Evolutionary conservation across 1,140 invertebrate species (phyloP).

Genomic region (Aporrectodea caliginosa): DNA sequence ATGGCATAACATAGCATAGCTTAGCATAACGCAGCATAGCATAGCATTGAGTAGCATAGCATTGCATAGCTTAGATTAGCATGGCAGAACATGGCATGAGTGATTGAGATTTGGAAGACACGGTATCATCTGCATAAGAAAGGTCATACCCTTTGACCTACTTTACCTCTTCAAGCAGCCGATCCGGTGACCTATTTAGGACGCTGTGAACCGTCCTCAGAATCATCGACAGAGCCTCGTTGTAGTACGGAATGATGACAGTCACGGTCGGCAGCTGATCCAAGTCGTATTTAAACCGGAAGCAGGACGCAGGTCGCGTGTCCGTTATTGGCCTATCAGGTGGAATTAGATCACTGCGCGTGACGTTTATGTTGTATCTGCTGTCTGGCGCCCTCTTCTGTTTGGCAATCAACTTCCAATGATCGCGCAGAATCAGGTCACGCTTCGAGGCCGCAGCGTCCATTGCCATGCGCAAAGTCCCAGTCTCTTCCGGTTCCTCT

Average conservation of each 20-base stretch:
- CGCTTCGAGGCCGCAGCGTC: background rate
- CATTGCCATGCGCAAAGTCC: constrained; percentile 9
- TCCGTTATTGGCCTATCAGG: constrained; percentile 74
- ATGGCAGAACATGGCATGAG: too few relatives aligned
- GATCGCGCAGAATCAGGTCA: background rate
- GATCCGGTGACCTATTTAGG: constrained; percentile 72
- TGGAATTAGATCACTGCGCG: constrained; percentile 82
- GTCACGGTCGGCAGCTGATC: constrained; percentile 69
- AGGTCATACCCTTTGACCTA: background rate
- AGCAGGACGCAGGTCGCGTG: constrained; percentile 61
- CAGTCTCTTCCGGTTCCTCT: background rate
- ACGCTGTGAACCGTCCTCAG: constrained; percentile 84
- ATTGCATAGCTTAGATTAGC: too few relatives aligned
- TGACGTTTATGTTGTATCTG: constrained; percentile 70
- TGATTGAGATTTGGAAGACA: too few relatives aligned
- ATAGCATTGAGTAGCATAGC: too few relatives aligned
- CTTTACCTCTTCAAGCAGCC: constrained; percentile 73
- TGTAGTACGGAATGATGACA: constrained; percentile 92
- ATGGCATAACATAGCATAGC: too few relatives aligned
- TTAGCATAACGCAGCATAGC: too few relatives aligned
- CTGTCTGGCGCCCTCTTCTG: constrained; percentile 26
- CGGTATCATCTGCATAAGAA: too few relatives aligned
- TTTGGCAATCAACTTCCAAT: background rate
- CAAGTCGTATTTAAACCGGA: constrained; percentile 25
- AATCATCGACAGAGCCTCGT: constrained; percentile 86